Base-by-base conservation (phyloP, 2,113 vertebrate species). In the Formicarius rufipectus region DNA sequence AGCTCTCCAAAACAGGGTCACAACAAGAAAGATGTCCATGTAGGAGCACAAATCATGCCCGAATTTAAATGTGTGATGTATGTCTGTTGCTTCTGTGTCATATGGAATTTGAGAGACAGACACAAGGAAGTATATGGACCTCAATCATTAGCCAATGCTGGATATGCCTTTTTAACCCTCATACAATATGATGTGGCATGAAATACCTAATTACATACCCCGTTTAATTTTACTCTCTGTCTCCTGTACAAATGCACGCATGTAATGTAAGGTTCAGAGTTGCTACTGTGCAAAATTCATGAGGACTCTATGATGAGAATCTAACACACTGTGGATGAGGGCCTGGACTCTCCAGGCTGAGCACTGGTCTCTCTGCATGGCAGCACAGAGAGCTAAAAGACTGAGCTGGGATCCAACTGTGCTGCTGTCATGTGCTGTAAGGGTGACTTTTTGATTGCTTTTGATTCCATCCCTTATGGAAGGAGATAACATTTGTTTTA, bases 151-250 rank as follows among this genome's bases (percentile, higher is more conserved):
- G 27, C 62, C 85, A 89, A 47, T 44, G 71, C 27, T 90, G 69
- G 30, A 30, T 63, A 52, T 55, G 74, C 42, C 56, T 92, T 67
- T 87, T 67, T 87, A 91, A 84, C 42, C 39, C 52, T 56, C 19
- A 40, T 5, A 72, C 4, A 9, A 50, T 72, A 64, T n/a, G 69
- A 89, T 59, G 21, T 30, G 69, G 47, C 56, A 75, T 31, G 52
- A 94, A 93, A 91, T 84, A 93, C 39, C 74, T 64, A 33, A 78
- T 94, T 55, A 58, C 90, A 59, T 63, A 75, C 77, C 28, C 62
- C 24, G 30, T 47, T 91, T 87, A 47, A 63, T 87, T 91, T 93
- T 94, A 64, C 42, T 93, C 80, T 80, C 68, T 79, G 30, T 67
- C 52, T 72, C 37, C 49, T 67, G 50, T 28, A 84, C 64, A 82